Evolutionary conservation across 2,113 vertebrate species (phyloP).

Genomic region (Sinocyclocheilus rhinocerous): DNA sequence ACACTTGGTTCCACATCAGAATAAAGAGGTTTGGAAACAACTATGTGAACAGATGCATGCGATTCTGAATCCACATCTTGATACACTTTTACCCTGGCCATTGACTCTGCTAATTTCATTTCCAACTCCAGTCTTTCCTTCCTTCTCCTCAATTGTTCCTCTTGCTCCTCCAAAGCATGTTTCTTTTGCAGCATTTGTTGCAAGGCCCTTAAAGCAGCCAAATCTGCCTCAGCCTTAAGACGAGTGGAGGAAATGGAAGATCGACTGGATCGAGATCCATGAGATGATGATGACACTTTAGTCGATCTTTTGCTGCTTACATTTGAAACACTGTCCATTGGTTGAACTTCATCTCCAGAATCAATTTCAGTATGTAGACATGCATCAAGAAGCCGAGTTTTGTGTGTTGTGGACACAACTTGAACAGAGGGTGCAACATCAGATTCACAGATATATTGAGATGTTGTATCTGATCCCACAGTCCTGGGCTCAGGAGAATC

Average conservation of each 20-base stretch:
- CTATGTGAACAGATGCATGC: not conserved
- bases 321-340: not conserved
- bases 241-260: not conserved
- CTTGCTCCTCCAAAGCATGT: not conserved
- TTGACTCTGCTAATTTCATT: not conserved
- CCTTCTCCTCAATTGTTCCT: not conserved
- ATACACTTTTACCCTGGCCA: not conserved
- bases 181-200: not conserved
- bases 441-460: not conserved
- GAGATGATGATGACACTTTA: not conserved
- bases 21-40: too few relatives aligned
- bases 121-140: not conserved
- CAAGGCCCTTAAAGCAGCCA: not conserved
- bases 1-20: not conserved
- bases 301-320: not conserved
- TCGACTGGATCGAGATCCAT: not conserved
- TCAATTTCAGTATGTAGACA: not conserved
- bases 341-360: not conserved
- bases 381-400: not conserved
- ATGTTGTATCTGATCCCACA: not conserved
- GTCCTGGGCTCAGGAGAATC: not conserved
- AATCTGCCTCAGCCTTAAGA: not conserved
- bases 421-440: not conserved
- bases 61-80: not conserved
- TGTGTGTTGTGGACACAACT: not conserved